phyloP scores from a whole-genome alignment of 2,888 invertebrate species.

The Orthonychiurus folsomi region DNA sequence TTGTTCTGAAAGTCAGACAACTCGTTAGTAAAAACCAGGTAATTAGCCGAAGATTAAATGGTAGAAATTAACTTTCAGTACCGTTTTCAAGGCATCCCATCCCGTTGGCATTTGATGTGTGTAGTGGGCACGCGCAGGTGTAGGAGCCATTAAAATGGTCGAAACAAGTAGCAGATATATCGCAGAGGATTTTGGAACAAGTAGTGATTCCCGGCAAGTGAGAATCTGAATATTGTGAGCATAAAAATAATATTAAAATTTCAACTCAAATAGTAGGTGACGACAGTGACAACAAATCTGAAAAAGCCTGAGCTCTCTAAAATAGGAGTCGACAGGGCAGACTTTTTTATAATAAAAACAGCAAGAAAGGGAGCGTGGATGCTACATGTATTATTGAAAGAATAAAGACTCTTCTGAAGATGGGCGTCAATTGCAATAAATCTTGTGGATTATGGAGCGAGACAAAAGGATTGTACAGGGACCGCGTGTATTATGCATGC shows the following conservation, averaged over 20 bases:
- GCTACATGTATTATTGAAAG: background rate
- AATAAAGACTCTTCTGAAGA: background rate
- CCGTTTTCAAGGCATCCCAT: constrained; percentile 31
- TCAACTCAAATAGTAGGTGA: background rate
- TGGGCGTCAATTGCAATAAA: background rate
- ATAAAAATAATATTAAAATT: background rate
- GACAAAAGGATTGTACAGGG: background rate
- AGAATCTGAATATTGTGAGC: no score
- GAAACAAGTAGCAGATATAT: constrained; percentile 33
- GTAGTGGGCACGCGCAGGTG: constrained; percentile 38
- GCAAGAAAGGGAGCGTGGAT: background rate
- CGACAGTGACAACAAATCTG: background rate
- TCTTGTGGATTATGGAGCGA: background rate
- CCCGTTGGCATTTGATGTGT: constrained; percentile 22
- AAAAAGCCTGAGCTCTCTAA: background rate
- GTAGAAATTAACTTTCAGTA: constrained; percentile 7
- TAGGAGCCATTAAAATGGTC: constrained; percentile 37
- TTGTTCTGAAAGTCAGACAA: constrained; percentile 22
- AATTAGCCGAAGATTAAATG: background rate
- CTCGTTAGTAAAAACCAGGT: background rate
- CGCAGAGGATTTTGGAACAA: constrained; percentile 29
- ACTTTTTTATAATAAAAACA: no score
- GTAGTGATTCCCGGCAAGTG: constrained; percentile 32
- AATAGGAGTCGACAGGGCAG: background rate
- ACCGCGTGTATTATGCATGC: background rate